Base-by-base conservation (phyloP, 2,113 vertebrate genomes). In the Alethe diademata region DNA sequence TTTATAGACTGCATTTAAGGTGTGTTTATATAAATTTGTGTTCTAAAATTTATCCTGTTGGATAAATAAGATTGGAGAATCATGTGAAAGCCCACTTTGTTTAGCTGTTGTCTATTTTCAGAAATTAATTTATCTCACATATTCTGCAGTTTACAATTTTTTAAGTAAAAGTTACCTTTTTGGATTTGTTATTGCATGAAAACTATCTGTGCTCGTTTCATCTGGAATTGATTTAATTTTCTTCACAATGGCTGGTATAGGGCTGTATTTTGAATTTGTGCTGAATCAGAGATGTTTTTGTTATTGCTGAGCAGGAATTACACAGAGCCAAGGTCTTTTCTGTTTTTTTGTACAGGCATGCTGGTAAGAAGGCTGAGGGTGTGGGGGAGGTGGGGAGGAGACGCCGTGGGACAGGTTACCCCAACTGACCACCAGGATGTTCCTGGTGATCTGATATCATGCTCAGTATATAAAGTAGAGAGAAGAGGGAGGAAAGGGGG, bases 401-500 rank as follows among this genome's bases (percentile, higher is more conserved):
- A 36, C 50, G 24, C 26, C 36, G 5, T 20, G 11, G 26, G 6
- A 48, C 28, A 48, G 64, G 22, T 40, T 18, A 48, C 8, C 8
- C 14, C 42, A 25, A 14, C 14, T 81, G 14, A n/a, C 29, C 53
- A 48, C 2, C 40, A 11, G 53, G 53, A 28, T 48, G 22, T 18
- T 58, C 53, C 24, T 28, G 35, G 50, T 23, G 4, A 0, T 22
- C 8, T 26, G n/a, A 6, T 5, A 20, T 26, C 28, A 48, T 0
- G 28, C 2, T 48, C 28, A 14, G 6, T 48, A 4, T 33, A 22
- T 48, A 5, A 57, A 26, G 17, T 33, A 12, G 14, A 6, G 9
- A 2, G 6, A 67, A 38, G 22, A 20, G 26, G 28, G 2, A 33
- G 6, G 5, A 22, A 12, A 3, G 5, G 4, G 6, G 6, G 13